These are phyloP conservation scores for Autographa pulchrina DNA, from an alignment of 2,888 invertebrate genomes.

Conservation along the genomic window DNA sequence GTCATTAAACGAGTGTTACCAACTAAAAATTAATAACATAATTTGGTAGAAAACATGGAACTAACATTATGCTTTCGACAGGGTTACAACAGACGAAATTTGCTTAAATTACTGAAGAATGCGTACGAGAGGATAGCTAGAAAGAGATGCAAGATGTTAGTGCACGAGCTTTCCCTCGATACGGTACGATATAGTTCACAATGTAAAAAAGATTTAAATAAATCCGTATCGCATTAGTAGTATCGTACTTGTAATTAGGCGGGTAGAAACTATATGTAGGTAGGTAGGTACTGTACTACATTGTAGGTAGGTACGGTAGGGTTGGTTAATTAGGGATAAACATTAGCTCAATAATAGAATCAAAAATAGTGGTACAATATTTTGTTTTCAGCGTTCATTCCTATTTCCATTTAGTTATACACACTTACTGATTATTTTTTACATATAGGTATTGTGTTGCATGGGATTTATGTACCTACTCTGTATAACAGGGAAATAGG, in stretches of 20 bases:
- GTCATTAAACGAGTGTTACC: background rate
- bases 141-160: conserved; percentile 80
- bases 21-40: background rate
- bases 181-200: conserved; percentile 75
- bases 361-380: no score
- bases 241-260: conserved; percentile 25
- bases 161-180: conserved; percentile 75
- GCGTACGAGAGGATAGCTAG: conserved; percentile 74
- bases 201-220: conserved; percentile 27
- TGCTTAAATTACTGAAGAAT: conserved; percentile 76
- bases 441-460: no score
- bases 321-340: background rate
- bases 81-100: conserved; percentile 72
- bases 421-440: no score
- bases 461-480: background rate
- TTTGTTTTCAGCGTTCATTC: no score
- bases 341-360: background rate
- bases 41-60: conserved; percentile 15
- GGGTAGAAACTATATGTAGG: conserved; percentile 16
- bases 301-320: background rate
- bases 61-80: conserved; percentile 69
- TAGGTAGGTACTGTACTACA: conserved; percentile 11
- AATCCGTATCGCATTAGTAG: conserved; percentile 36
- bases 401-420: no score
- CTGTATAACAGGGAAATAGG: background rate